A percentile compares a stretch with the other conserved stretches of the same genome.
phyloP scores from a whole-genome alignment of 2,888 invertebrate species.

The Tipula confusa region DNA sequence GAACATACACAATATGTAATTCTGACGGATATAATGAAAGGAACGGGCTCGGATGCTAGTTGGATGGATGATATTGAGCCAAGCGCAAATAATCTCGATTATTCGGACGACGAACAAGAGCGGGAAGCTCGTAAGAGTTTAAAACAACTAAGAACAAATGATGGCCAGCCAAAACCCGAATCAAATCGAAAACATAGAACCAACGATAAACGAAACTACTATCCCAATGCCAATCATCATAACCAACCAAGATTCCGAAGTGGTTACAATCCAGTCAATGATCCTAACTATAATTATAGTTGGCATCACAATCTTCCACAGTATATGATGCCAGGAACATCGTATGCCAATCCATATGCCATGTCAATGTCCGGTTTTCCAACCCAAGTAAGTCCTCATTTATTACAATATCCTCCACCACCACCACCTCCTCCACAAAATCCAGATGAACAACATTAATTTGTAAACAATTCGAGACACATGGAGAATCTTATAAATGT shows the following conservation, averaged over 20 bases:
- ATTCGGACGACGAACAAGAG: constrained; percentile 87
- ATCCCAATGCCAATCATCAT: constrained; percentile 25
- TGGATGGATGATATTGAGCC: constrained; percentile 80
- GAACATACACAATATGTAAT: constrained; percentile 73
- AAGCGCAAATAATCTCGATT: constrained; percentile 67
- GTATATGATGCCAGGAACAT: constrained; percentile 31
- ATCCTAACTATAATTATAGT: constrained; percentile 7
- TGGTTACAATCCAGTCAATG: background rate
- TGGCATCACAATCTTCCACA: constrained; percentile 27
- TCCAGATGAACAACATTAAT: background rate
- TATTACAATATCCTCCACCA: constrained; percentile 33
- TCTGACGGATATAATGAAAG: constrained; percentile 64
- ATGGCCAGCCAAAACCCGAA: background rate
- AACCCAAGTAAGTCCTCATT: constrained; percentile 47
- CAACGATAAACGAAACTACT: constrained; percentile 7
- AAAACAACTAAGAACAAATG: constrained; percentile 36
- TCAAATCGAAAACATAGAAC: background rate
- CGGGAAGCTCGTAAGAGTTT: constrained; percentile 51
- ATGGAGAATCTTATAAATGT: background rate
- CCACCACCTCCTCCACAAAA: constrained; percentile 27
- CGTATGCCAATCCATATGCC: constrained; percentile 36
- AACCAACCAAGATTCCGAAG: constrained; percentile 21
- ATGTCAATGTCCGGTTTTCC: constrained; percentile 54
- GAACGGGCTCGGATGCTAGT: constrained; percentile 83
- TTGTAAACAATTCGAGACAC: background rate